These are phyloP conservation scores for Seriola quinqueradiata DNA, from an alignment of 2,113 vertebrate genomes.

Conservation along the genomic window DNA sequence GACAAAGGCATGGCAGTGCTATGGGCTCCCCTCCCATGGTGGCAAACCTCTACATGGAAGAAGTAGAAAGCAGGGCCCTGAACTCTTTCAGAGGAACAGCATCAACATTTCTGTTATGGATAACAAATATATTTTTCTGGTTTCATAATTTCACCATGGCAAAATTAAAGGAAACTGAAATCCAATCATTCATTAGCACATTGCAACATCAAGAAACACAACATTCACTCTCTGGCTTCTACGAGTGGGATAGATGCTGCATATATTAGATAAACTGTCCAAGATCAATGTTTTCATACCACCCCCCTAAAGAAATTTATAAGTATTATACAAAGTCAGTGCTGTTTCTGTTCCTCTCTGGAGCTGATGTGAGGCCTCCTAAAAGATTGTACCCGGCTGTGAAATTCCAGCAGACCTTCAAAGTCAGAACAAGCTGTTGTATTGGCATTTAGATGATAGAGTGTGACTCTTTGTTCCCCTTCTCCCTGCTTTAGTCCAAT, in stretches of 20 bases:
- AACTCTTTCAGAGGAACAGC: no score
- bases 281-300: background rate
- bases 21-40: no score
- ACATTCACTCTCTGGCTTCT: background rate
- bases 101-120: background rate
- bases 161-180: background rate
- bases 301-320: background rate
- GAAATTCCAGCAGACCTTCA: constrained; percentile 37
- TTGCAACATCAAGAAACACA: background rate
- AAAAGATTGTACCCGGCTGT: constrained; percentile 3
- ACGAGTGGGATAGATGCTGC: background rate
- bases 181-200: background rate
- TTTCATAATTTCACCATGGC: background rate
- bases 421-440: constrained; percentile 20
- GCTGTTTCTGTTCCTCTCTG: background rate
- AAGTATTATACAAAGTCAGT: background rate
- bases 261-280: background rate
- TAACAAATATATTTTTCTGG: background rate
- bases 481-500: background rate
- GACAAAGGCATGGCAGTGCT: no score
- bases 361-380: background rate
- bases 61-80: no score
- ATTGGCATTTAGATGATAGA: background rate
- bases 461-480: background rate
- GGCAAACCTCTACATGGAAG: no score